phyloP scores from a whole-genome alignment of 2,888 invertebrate species.

The Thereva unica region DNA sequence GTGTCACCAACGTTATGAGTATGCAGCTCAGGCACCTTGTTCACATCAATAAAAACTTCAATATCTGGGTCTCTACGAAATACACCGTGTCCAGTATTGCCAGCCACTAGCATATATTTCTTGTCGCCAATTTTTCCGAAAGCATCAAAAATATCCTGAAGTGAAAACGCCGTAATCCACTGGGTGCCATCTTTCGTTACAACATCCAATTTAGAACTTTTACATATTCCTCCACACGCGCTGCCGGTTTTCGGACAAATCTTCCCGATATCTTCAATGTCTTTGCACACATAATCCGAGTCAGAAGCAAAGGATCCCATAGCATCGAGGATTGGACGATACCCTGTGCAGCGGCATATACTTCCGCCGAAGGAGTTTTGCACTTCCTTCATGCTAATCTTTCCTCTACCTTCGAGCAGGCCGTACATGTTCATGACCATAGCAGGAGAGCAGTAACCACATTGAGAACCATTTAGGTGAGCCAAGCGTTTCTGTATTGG shows the following conservation, averaged over 20 bases:
- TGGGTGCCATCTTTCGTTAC: conserved; percentile 60
- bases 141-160: conserved; percentile 61
- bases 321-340: conserved; percentile 76
- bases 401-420: conserved; percentile 59
- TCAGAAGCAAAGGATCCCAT: conserved; percentile 75
- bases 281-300: conserved; percentile 60
- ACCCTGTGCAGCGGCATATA: conserved; percentile 81
- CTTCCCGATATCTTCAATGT: conserved; percentile 53
- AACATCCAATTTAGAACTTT: conserved; percentile 48
- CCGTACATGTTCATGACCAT: conserved; percentile 76
- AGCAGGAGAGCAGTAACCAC: conserved; percentile 77
- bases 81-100: conserved; percentile 72
- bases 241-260: conserved; percentile 56
- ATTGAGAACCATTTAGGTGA: conserved; percentile 71
- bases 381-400: conserved; percentile 66
- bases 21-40: conserved; percentile 62
- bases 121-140: conserved; percentile 58
- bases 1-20: conserved; percentile 50
- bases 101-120: conserved; percentile 68
- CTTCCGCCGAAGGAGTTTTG: conserved; percentile 79
- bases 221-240: conserved; percentile 42
- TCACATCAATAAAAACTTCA: conserved; percentile 65
- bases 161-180: conserved; percentile 61
- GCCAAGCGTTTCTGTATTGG: conserved; percentile 69
- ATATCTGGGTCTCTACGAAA: conserved; percentile 45